Conservation (phyloP, 2,797 vertebrate genomes). For the Gobio occitaniae region DNA sequence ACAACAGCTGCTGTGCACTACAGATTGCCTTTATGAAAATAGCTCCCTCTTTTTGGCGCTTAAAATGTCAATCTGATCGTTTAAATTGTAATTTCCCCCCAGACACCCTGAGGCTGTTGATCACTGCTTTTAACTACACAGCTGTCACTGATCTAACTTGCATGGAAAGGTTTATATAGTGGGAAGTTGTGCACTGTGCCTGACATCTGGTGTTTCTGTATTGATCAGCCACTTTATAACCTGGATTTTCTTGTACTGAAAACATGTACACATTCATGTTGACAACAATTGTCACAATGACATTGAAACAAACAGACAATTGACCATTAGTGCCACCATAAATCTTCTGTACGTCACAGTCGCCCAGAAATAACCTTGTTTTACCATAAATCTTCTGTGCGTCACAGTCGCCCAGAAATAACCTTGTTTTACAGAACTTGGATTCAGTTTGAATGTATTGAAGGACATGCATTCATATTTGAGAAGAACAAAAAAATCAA, state of each 20-base stretch:
- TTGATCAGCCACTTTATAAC: background rate
- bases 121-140: background rate
- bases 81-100: slow-evolving; percentile 3
- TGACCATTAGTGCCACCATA: background rate
- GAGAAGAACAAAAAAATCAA: background rate
- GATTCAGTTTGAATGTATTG: background rate
- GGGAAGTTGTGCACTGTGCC: background rate
- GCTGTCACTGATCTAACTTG: background rate
- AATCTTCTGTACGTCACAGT: background rate
- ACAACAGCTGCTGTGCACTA: background rate
- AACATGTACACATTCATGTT: background rate
- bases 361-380: background rate
- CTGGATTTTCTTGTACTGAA: background rate
- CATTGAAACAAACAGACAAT: background rate
- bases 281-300: background rate
- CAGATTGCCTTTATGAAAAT: slow-evolving; percentile 23
- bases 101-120: background rate
- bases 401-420: background rate
- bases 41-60: background rate
- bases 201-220: background rate
- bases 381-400: background rate
- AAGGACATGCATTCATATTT: background rate
- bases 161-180: background rate
- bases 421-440: too few species aligned
- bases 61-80: background rate